Conservation (phyloP, 2,113 vertebrate species). For the Notothenia rossii region DNA sequence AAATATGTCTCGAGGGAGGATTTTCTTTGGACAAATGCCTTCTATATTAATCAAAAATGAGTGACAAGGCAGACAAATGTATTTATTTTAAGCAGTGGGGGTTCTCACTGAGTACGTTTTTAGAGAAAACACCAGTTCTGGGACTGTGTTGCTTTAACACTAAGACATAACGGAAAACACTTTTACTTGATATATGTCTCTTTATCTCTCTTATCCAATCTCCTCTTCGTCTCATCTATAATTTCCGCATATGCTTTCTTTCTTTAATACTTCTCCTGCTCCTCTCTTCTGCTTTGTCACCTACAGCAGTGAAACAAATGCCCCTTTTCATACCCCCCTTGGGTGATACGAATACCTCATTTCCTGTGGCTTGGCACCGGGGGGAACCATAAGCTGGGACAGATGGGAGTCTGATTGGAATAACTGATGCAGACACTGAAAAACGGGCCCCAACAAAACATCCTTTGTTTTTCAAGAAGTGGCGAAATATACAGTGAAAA, state of each 20-base stretch:
- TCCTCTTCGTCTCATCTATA: conserved; percentile 8
- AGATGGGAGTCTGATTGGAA: conserved; percentile 83
- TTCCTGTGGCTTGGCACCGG: conserved; percentile 80
- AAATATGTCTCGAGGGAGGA: neutral
- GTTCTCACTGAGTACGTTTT: conserved; percentile 41
- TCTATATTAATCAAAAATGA: conserved; percentile 39
- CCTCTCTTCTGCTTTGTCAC: conserved; percentile 73
- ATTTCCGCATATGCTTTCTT: neutral
- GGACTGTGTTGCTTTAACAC: conserved; percentile 6
- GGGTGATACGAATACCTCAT: conserved; percentile 84
- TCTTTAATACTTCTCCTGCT: conserved; percentile 13
- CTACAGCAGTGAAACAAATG: conserved; percentile 82
- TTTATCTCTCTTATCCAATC: neutral
- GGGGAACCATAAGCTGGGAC: conserved; percentile 75
- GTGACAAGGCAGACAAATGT: conserved; percentile 23
- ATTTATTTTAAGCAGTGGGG: conserved; percentile 38
- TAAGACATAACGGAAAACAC: conserved; percentile 25
- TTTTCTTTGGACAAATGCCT: conserved; percentile 18
- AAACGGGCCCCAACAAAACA: conserved; percentile 75
- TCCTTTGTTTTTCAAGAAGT: conserved; percentile 77
- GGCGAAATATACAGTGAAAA: conserved; percentile 66
- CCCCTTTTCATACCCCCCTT: conserved; percentile 76
- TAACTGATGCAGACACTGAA: conserved; percentile 77
- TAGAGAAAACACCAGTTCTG: conserved; percentile 54
- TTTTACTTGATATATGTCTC: neutral